A percentile compares a stretch with the other conserved stretches of the same genome.
Conservation (phyloP, 2,888 invertebrate genomes). For the Parnassius mnemosyne region DNA sequence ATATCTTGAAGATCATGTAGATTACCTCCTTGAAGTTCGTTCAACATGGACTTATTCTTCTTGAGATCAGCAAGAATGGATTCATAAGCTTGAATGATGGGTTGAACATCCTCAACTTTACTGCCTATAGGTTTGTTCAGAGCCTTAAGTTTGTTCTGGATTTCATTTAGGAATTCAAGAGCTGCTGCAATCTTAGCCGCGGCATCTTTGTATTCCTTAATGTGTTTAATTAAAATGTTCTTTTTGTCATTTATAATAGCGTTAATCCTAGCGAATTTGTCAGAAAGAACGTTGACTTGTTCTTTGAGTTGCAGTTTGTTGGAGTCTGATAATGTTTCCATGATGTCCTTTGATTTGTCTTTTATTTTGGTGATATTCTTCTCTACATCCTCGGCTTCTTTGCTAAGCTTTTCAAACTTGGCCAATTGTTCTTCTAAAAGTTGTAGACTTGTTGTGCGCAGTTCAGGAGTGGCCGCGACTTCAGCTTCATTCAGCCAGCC, state of each 20-base stretch:
- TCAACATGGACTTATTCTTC: constrained; percentile 87
- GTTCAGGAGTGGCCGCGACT: constrained; percentile 89
- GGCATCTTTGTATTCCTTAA: constrained; percentile 90
- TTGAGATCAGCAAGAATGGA: constrained; percentile 88
- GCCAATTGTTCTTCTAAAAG: constrained; percentile 92
- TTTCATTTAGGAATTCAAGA: constrained; percentile 87
- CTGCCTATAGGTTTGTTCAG: constrained; percentile 93
- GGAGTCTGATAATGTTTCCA: constrained; percentile 90
- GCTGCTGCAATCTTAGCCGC: constrained; percentile 90
- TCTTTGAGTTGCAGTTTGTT: constrained; percentile 92
- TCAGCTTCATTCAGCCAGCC: constrained; percentile 96
- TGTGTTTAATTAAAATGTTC: constrained; percentile 86
- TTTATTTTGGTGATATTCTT: constrained; percentile 87
- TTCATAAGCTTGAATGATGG: constrained; percentile 89
- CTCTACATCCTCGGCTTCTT: constrained; percentile 86
- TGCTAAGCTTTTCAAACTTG: constrained; percentile 90
- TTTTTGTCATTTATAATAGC: constrained; percentile 88
- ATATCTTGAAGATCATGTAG: constrained; percentile 90
- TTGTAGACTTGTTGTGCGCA: constrained; percentile 89
- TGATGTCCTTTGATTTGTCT: constrained; percentile 89
- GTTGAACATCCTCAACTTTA: constrained; percentile 93
- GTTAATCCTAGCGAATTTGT: constrained; percentile 87
- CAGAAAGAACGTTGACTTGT: constrained; percentile 87
- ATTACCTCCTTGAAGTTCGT: constrained; percentile 87
- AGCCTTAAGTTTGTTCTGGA: constrained; percentile 91